Conservation (phyloP, 2,113 vertebrate species). For the Neolamprologus ventralis region DNA sequence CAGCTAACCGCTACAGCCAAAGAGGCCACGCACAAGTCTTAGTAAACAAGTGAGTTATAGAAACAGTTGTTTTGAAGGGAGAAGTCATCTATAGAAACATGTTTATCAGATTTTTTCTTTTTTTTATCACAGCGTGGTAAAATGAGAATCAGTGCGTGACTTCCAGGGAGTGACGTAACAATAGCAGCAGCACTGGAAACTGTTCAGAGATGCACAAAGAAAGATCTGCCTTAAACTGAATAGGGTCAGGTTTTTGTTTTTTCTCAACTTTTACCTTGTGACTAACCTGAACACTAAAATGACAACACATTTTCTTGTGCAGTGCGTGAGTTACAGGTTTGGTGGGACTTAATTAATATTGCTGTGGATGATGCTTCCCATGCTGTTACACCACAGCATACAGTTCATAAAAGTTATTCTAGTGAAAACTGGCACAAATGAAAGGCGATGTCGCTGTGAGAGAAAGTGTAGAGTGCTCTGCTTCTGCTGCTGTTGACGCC, state of each 20-base stretch:
- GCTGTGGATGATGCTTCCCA: neutral
- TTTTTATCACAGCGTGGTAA: neutral
- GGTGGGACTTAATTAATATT: neutral
- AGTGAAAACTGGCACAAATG: neutral
- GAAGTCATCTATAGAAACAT: neutral
- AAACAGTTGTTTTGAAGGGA: neutral
- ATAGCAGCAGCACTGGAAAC: neutral
- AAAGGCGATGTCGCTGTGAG: neutral
- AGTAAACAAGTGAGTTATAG: neutral
- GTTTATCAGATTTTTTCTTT: neutral
- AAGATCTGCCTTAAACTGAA: neutral
- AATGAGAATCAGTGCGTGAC: neutral
- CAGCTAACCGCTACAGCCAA: neutral
- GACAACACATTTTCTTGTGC: neutral
- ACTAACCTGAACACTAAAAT: neutral
- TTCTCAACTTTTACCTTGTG: neutral
- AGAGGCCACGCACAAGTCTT: neutral
- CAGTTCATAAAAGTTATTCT: neutral
- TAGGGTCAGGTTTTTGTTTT: neutral
- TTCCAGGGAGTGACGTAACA: neutral
- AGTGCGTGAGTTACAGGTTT: neutral
- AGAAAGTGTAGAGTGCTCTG: neutral
- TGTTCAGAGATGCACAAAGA: neutral
- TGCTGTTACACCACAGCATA: neutral
- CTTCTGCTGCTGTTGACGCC: neutral